Conservation (phyloP, 2,113 vertebrate genomes). For the Quiscalus mexicanus region DNA sequence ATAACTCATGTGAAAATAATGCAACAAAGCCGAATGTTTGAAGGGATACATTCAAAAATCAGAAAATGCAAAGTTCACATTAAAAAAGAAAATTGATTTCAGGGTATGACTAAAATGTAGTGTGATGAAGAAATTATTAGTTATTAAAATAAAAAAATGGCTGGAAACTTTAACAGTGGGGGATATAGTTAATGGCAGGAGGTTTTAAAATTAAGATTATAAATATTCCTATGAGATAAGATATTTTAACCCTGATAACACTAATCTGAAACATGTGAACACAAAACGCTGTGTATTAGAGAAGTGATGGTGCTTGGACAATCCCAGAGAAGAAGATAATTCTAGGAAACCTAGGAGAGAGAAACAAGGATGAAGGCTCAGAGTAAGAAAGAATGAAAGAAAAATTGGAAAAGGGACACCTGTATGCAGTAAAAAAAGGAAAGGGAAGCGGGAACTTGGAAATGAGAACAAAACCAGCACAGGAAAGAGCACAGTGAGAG, state of each 20-base stretch:
- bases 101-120: neutral
- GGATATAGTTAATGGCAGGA: neutral
- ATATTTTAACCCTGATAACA: neutral
- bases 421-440: neutral
- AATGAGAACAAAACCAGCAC: neutral
- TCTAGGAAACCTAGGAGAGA: neutral
- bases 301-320: neutral
- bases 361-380: neutral
- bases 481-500: neutral
- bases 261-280: neutral
- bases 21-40: neutral
- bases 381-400: neutral
- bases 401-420: neutral
- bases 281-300: neutral
- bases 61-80: neutral
- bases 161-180: neutral
- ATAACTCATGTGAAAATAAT: neutral
- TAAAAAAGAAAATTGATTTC: neutral
- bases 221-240: neutral
- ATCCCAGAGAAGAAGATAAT: neutral
- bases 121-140: neutral
- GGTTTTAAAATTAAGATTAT: neutral
- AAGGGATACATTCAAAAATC: neutral
- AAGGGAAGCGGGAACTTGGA: neutral
- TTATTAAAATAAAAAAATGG: neutral